Base-by-base conservation (phyloP, 2,113 vertebrate genomes). In the Syngnathus scovelli region DNA sequence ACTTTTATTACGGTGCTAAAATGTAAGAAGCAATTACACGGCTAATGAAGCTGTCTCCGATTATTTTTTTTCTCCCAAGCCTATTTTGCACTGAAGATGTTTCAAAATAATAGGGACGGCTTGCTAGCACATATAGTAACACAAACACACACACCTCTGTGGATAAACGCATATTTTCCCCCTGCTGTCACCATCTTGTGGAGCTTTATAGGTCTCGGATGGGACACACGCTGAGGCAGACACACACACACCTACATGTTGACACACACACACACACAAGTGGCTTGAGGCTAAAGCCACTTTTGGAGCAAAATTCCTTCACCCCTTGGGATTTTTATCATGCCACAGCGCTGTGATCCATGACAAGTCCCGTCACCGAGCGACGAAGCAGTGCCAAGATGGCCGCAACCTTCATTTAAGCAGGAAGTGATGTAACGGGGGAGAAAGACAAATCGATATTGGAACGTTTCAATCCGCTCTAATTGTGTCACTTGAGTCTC, bases 251-350 rank as follows among this genome's bases (percentile, higher is more conserved):
- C 27, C 64, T 21, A 60, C 0, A 68, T n/a, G 61, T 37, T 7
- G 27, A 55, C 3, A 55, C 33, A 52, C 0, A 38, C 6, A 38
- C 6, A n/a, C 38, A n/a, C 21, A 39, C 4, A 37, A 62, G 37
- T 37, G 44, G 62, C 78, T 59, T 43, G 0, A 51, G 51, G 63
- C 62, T 27, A 61, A 36, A 75, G 72, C 55, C 15, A 44, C 56
- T 69, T 64, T 61, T 61, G 67, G 54, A 79, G 52, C 54, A 38
- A 69, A 67, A 75, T 41, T 2, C 1, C 61, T 13, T 39, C 23
- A 33, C 60, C 61, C 54, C 59, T 77, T 71, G 54, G n/a, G 52
- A 68, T 70, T 61, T 81, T 70, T 27, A 68, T 37, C 19, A 36
- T 37, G 44, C 59, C 62, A 16, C 23, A 10, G n/a, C 49, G 62